These are phyloP conservation scores for Astropecten irregularis DNA, from an alignment of 53 echinoderm and acorn worm genomes.

Conservation along the genomic window DNA sequence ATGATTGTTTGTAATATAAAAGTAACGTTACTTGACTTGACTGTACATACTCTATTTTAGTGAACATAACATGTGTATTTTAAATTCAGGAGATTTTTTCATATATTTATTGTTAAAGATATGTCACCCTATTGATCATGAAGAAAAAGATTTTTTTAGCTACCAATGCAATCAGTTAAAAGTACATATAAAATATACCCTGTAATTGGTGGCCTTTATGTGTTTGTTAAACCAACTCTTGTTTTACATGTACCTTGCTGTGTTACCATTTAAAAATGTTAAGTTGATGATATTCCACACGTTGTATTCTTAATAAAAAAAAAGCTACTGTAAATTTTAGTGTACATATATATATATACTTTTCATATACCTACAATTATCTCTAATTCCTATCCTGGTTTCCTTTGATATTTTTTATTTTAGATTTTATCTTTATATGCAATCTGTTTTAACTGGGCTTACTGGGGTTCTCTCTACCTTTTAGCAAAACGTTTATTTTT, in stretches of 20 bases:
- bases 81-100: slow-evolving; percentile 37
- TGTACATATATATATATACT: not conserved
- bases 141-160: not conserved
- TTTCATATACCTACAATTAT: not conserved
- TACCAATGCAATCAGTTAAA: slow-evolving; percentile 15
- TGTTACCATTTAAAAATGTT: no score
- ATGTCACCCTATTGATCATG: not conserved
- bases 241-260: not conserved
- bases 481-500: not conserved
- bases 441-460: not conserved
- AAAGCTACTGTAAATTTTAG: no score
- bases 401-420: not conserved
- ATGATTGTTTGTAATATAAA: no score
- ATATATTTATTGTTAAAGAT: slow-evolving; percentile 54
- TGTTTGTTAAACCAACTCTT: no score
- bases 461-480: not conserved
- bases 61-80: slow-evolving; percentile 9
- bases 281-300: not conserved
- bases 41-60: slow-evolving; percentile 64
- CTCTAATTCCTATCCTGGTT: not conserved
- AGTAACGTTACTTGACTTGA: slow-evolving; percentile 44
- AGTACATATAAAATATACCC: not conserved
- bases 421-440: not conserved
- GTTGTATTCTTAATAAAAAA: no score
- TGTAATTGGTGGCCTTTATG: not conserved